phyloP scores from a whole-genome alignment of 2,113 vertebrate genomes.

The Platysternon megacephalum region DNA sequence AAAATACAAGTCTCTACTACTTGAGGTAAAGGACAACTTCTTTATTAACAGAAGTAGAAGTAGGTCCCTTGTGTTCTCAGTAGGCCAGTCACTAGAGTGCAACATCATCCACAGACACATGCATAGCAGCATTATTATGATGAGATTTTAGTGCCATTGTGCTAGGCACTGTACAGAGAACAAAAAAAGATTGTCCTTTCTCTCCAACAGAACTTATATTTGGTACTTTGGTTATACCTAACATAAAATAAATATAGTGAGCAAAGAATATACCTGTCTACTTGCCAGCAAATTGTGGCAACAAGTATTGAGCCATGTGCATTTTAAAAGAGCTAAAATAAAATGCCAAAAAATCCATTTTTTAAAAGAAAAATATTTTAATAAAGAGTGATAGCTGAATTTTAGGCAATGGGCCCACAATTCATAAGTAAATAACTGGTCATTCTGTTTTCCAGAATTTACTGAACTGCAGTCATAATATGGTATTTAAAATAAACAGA shows the following conservation, averaged over 20 bases:
- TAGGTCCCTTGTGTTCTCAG: neutral
- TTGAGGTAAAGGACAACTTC: neutral
- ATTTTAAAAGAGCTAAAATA: neutral
- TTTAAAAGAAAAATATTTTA: neutral
- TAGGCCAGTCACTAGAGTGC: neutral
- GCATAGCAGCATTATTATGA: neutral
- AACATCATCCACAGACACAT: neutral
- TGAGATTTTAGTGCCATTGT: neutral
- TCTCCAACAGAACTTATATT: neutral
- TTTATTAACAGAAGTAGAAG: neutral
- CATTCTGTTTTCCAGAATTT: no score
- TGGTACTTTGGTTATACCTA: neutral
- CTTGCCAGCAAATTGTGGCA: constrained; percentile 19
- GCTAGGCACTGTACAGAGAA: neutral
- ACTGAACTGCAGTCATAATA: no score
- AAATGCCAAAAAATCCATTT: neutral
- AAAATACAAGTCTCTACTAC: neutral
- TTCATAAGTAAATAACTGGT: neutral
- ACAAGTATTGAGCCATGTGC: neutral
- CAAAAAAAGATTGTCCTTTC: neutral
- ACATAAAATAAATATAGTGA: neutral
- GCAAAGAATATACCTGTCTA: neutral
- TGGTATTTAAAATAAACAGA: neutral
- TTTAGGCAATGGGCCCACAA: neutral
- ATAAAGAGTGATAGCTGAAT: neutral